phyloP scores from a whole-genome alignment of 1,140 invertebrate species.

The Triops longicaudatus region DNA sequence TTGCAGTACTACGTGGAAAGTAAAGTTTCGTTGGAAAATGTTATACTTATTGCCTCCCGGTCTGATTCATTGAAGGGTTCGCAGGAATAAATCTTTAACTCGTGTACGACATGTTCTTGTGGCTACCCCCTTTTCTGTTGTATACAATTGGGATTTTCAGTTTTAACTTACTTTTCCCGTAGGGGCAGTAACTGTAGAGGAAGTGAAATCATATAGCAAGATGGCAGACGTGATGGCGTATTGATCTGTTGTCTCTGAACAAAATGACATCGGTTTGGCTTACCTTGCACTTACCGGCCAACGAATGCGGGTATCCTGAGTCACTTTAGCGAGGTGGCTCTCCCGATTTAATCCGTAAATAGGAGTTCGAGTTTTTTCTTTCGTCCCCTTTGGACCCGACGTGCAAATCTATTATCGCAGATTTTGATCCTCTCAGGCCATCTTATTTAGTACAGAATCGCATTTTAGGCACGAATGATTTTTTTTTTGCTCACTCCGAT shows the following conservation, averaged over 20 bases:
- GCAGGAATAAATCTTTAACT: not conserved
- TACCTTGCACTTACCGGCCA: not conserved
- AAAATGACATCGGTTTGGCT: not conserved
- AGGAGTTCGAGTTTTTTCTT: not conserved
- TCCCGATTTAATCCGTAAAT: not conserved
- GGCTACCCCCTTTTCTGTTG: not conserved
- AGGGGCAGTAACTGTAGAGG: not conserved
- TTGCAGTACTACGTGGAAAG: constrained; percentile 56
- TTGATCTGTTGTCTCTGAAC: not conserved
- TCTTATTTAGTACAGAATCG: not conserved
- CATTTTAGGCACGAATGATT: not conserved
- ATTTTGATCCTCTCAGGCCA: not conserved
- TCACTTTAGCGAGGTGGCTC: not conserved
- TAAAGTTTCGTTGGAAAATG: constrained; percentile 63
- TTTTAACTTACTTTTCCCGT: not conserved
- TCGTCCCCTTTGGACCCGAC: not conserved
- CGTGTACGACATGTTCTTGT: not conserved
- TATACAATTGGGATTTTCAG: not conserved
- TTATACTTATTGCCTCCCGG: constrained; percentile 54
- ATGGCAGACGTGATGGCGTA: not conserved
- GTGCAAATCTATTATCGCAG: not conserved
- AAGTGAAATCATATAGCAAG: not conserved
- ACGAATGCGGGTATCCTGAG: constrained; percentile 1
- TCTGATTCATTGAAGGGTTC: not conserved
- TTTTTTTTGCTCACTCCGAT: not conserved